These are phyloP conservation scores for Edolisoma coerulescens DNA, from an alignment of 2,113 vertebrate species.

Conservation along the genomic window DNA sequence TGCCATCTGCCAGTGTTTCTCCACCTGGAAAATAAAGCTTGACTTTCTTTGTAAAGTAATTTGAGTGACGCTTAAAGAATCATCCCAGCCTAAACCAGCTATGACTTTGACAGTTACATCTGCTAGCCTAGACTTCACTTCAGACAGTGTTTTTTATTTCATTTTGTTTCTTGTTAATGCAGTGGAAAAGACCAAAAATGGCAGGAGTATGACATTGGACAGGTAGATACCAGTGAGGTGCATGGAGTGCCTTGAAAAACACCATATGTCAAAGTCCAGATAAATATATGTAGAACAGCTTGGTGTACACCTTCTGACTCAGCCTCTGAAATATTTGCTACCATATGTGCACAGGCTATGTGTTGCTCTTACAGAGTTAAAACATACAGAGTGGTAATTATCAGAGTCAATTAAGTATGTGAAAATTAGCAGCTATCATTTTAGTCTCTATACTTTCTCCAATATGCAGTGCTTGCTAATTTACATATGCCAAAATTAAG, in stretches of 20 bases:
- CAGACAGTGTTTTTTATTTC: background rate
- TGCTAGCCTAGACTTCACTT: background rate
- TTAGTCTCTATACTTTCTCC: slow-evolving; percentile 52
- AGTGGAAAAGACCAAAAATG: background rate
- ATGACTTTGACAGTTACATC: background rate
- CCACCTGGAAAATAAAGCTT: background rate
- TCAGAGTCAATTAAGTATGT: background rate
- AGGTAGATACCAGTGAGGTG: background rate
- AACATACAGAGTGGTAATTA: slow-evolving; percentile 8
- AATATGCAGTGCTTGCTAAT: background rate
- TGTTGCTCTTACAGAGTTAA: background rate
- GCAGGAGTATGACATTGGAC: background rate
- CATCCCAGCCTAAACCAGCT: background rate
- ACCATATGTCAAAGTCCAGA: background rate
- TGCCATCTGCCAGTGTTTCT: background rate
- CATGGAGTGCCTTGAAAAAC: background rate
- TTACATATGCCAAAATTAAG: background rate
- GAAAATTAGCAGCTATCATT: slow-evolving; percentile 30
- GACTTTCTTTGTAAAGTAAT: background rate
- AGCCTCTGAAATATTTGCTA: background rate
- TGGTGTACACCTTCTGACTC: background rate
- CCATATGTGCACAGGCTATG: background rate
- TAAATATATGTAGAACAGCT: background rate
- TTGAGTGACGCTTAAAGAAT: background rate
- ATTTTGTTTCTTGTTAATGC: background rate